Conservation (phyloP, 2,113 vertebrate genomes). For the Podarcis cretensis region DNA sequence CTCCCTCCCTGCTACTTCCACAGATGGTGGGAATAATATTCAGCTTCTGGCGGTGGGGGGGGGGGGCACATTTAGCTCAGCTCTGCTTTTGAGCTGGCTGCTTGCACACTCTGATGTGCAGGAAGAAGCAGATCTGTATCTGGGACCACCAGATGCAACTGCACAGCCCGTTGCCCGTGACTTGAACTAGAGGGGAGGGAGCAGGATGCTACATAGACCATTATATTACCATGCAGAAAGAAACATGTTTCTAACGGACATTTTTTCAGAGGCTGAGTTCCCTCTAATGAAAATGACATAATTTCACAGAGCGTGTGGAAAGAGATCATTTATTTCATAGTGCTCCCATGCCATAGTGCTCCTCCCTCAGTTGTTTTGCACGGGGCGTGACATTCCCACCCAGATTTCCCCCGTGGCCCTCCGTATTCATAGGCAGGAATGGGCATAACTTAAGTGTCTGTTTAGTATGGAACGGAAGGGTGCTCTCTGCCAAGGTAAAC, state of each 20-base stretch:
- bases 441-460: background rate
- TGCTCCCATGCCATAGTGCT: background rate
- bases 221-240: background rate
- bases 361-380: background rate
- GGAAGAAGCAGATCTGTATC: background rate
- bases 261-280: too few species aligned
- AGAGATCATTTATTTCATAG: background rate
- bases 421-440: background rate
- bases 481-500: background rate
- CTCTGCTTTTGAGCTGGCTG: background rate
- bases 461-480: background rate
- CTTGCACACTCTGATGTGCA: background rate
- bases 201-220: background rate
- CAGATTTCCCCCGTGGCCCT: background rate
- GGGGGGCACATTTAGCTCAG: background rate
- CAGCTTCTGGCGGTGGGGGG: background rate
- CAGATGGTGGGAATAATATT: background rate
- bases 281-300: too few species aligned
- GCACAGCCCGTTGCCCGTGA: background rate
- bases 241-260: background rate
- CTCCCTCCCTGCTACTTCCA: background rate
- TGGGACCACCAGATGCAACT: too few species aligned
- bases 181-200: too few species aligned
- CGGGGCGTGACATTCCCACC: background rate
- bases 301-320: background rate